Evolutionary conservation across 2,888 invertebrate species (phyloP), one percentile per base, ranked within the genome.

Genomic region (Julus scanicus): DNA sequence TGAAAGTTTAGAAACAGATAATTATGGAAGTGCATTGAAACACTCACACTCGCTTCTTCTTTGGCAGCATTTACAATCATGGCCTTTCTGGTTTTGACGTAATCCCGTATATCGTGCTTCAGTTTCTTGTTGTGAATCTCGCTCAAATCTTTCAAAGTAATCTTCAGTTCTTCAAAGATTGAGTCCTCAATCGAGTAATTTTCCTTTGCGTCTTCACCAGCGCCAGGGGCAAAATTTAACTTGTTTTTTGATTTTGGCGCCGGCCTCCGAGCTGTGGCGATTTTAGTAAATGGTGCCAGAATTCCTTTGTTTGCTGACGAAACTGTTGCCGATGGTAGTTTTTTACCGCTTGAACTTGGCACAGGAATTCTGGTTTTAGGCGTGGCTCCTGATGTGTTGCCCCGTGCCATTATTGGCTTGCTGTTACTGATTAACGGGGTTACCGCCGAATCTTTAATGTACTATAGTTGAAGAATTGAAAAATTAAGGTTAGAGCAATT

Each of bases 31-130:
- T 63, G 17, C 8, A 17, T 5, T 3, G 20, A 63, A 63, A 63
- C 11, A 53, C 13, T 53, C 53, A 53, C 53, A 15, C 63, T 63
- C n/a, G 0, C 29, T 29, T n/a, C 63, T 20, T 17, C 8, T 20
- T 63, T 63, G 63, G 63, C 63, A 63, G 63, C 63, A 63, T 63
- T 63, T 17, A 63, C 63, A 17, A 63, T 63, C 63, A 63, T 63
- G n/a, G 63, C 63, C n/a, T 63, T 63, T 20, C 63, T 63, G 17
- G 2, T 8, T 20, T 63, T 63, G 4, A 63, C 63, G 20, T 63
- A 63, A 63, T 63, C 63, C n/a, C 13, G n/a, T n/a, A 63, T n/a
- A 63, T 63, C 63, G 3, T 63, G 17, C 17, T 63, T 63, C 63
- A 63, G 63, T 63, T 63, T 63, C n/a, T 63, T 63, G n/a, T 63